Base-by-base conservation (phyloP, 2,797 vertebrate genomes). In the Pseudopleuronectes americanus region DNA sequence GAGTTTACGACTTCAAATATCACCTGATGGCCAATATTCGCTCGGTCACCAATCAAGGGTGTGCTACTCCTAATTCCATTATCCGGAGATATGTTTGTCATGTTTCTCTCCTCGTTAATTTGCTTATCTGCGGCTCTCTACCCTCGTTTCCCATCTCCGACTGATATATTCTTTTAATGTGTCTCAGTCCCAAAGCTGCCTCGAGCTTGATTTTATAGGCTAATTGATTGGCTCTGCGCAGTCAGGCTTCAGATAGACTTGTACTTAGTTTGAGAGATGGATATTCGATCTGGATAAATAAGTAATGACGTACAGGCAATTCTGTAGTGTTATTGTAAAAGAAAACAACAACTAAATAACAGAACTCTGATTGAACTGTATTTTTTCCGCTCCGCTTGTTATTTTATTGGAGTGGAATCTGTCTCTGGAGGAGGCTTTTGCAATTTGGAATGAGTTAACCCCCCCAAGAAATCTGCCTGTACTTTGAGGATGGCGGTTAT, bases 161-260 rank as follows among this genome's bases (percentile, higher is more conserved):
- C n/a, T 64, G 26, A 70, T 71, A 71, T 74, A 68, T 81, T 68
- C 36, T 38, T 59, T 76, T 31, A 73, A 47, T 77, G 47, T 63
- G 59, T 70, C 52, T 74, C 7, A 14, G 47, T 64, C 65, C 24
- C 28, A 41, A 63, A 66, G 53, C 54, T 62, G 70, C 59, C 74
- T 61, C 36, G 5, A 57, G 70, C 72, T 66, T 48, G 52, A 73
- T 77, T 79, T 85, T 77, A 81, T 77, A 21, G 74, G 62, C 63
- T 31, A 84, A 86, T 83, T 84, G 68, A 89, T 85, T 80, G 69
- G 68, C 47, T 83, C 72, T 84, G 78, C 52, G 0, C 67, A 58
- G 74, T 75, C 49, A 74, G 73, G 70, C 67, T 72, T 76, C 71
- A 73, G 73, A 71, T 56, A 48, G 58, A 71, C 65, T 76, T 64